These are phyloP conservation scores for Amphilophus citrinellus DNA, from an alignment of 2,113 vertebrate genomes.

Conservation along the genomic window DNA sequence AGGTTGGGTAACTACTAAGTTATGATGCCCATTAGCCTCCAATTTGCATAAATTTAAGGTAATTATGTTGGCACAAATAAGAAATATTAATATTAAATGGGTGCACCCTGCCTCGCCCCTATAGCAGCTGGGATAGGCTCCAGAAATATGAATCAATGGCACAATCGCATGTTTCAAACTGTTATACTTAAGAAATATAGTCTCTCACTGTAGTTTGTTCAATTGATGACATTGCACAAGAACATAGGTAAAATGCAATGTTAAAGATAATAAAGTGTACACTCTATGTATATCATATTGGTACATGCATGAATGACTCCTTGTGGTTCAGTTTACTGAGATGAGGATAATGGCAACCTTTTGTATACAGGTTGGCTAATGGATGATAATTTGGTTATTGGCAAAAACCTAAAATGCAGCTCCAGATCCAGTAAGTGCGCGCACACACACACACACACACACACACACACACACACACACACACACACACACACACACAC, in stretches of 20 bases:
- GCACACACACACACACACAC: neutral
- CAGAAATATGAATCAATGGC: neutral
- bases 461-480: neutral
- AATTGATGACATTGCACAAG: neutral
- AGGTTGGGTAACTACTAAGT: neutral
- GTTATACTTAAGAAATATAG: neutral
- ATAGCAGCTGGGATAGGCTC: too few species aligned
- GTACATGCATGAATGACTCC: neutral
- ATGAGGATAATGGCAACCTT: neutral
- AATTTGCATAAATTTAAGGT: neutral
- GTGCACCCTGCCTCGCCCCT: too few species aligned
- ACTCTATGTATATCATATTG: accelerated
- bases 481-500: neutral
- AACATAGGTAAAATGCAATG: neutral
- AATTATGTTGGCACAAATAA: neutral
- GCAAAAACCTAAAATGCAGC: conserved; percentile 1
- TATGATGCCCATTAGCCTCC: neutral
- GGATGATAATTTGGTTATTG: neutral
- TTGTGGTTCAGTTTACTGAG: neutral
- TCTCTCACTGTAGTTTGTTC: neutral
- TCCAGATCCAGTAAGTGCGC: neutral
- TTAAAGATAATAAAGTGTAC: neutral
- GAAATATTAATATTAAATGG: neutral
- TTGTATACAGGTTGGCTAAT: neutral
- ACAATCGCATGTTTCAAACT: neutral